phyloP scores from a whole-genome alignment of 2,888 invertebrate genomes.

The Cyclophora albipunctata region DNA sequence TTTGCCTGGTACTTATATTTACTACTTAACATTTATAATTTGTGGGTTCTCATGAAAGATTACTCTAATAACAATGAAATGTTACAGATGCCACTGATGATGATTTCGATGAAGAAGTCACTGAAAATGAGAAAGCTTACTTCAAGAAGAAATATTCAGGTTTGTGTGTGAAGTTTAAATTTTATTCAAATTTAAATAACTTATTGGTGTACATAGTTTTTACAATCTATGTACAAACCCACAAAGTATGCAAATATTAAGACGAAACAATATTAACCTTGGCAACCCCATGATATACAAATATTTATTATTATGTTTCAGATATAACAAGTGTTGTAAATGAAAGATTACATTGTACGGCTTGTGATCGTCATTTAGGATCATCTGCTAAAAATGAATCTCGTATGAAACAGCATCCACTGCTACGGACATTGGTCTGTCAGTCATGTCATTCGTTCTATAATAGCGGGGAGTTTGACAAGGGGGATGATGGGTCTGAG shows the following conservation, averaged over 20 bases:
- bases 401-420: conserved; percentile 82
- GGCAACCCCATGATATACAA: no score
- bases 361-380: conserved; percentile 84
- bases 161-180: no score
- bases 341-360: conserved; percentile 81
- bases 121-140: conserved; percentile 68
- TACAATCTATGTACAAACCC: no score
- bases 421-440: conserved; percentile 83
- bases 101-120: conserved; percentile 72
- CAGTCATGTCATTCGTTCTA: conserved; percentile 84
- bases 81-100: conserved; percentile 55
- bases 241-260: background rate
- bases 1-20: conserved; percentile 46
- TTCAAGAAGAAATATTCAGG: conserved; percentile 61
- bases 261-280: background rate
- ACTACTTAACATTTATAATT: background rate
- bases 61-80: background rate
- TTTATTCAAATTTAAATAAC: no score
- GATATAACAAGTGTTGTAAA: conserved; percentile 76
- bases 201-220: no score
- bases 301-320: conserved; percentile 33
- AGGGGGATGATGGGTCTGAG: conserved; percentile 89
- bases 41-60: background rate
- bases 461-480: conserved; percentile 87
- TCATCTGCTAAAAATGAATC: conserved; percentile 78